phyloP scores from a whole-genome alignment of 2,888 invertebrate genomes.

The Ypsolopha sequella region DNA sequence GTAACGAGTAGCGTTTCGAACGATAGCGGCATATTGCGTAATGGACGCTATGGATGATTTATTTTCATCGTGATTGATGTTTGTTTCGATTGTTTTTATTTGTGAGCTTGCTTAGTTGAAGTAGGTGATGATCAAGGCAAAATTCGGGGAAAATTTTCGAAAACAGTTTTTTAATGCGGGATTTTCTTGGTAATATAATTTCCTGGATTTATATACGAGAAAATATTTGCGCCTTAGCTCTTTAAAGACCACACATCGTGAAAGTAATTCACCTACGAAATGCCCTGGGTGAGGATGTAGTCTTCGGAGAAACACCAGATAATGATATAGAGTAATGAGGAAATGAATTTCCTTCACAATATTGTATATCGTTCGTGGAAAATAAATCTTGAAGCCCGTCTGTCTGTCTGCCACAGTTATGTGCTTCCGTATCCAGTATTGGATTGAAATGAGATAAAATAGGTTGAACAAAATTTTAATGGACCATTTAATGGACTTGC shows the following conservation, averaged over 20 bases:
- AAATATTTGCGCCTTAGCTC: too few relatives aligned
- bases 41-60: slow-evolving; percentile 45
- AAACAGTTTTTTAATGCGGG: too few relatives aligned
- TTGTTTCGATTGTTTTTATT: slow-evolving; percentile 37
- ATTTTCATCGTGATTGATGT: slow-evolving; percentile 53
- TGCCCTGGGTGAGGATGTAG: slow-evolving; percentile 23
- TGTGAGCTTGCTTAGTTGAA: too few relatives aligned
- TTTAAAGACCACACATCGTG: too few relatives aligned
- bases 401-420: slow-evolving; percentile 2
- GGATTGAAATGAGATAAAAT: too few relatives aligned
- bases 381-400: slow-evolving; percentile 24
- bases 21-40: slow-evolving; percentile 31
- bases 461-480: too few relatives aligned
- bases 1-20: not conserved
- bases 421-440: not conserved
- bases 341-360: slow-evolving; percentile 34
- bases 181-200: too few relatives aligned
- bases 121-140: too few relatives aligned
- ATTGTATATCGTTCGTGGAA: slow-evolving; percentile 29
- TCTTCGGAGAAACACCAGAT: not conserved
- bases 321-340: slow-evolving; percentile 17
- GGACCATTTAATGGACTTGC: too few relatives aligned
- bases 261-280: slow-evolving; percentile 10
- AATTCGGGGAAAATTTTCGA: too few relatives aligned
- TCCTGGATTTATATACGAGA: too few relatives aligned